These are phyloP conservation scores for Albula goreensis DNA, from an alignment of 2,113 vertebrate species.

Conservation along the genomic window DNA sequence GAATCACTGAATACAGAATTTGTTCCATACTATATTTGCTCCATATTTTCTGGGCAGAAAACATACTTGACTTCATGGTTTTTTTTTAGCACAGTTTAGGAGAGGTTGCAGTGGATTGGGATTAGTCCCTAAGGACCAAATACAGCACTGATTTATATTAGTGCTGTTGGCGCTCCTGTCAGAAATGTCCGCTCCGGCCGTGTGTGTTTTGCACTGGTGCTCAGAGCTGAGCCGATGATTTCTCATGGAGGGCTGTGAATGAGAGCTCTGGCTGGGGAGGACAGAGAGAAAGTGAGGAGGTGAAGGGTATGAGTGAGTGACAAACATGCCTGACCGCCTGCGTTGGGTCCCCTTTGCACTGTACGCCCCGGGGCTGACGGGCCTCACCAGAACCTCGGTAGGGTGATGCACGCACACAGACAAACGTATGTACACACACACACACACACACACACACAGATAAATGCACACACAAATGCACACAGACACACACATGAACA, in stretches of 20 bases:
- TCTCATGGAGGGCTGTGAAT: neutral
- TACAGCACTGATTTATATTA: neutral
- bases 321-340: neutral
- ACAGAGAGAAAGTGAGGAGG: neutral
- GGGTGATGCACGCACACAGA: neutral
- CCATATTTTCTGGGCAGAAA: neutral
- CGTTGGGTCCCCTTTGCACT: conserved; percentile 4
- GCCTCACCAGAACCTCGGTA: neutral
- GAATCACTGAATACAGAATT: no score
- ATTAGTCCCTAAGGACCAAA: no score
- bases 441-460: conserved; percentile 20
- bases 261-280: neutral
- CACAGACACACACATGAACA: neutral
- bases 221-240: neutral
- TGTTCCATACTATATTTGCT: no score
- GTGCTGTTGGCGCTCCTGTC: neutral
- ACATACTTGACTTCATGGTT: neutral
- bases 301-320: neutral
- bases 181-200: neutral
- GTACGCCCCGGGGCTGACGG: neutral
- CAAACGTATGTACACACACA: neutral
- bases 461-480: neutral
- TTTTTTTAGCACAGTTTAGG: neutral
- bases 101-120: neutral
- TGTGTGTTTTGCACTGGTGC: neutral